phyloP scores from a whole-genome alignment of 2,113 vertebrate species.

The Corythornis vintsioides region DNA sequence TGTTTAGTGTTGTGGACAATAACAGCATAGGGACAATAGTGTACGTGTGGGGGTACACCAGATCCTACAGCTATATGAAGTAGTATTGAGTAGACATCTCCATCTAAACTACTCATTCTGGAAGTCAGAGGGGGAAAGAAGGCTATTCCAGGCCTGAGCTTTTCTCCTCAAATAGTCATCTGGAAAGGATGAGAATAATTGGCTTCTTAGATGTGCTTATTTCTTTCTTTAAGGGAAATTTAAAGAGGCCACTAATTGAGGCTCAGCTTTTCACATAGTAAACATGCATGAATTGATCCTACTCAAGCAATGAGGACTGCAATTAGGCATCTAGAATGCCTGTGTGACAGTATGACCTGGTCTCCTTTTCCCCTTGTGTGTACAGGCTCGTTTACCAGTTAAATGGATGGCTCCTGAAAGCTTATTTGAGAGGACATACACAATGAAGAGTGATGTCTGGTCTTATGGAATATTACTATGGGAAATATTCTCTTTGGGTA shows the following conservation, averaged over 20 bases:
- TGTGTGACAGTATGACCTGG: neutral
- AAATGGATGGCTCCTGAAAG: slow-evolving; percentile 99
- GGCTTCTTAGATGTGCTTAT: neutral
- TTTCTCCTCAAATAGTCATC: neutral
- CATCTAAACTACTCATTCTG: neutral
- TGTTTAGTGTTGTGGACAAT: neutral
- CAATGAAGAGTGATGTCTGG: slow-evolving; percentile 96
- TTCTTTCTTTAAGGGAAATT: neutral
- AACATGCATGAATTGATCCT: neutral
- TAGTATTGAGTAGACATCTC: neutral
- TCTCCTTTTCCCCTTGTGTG: neutral
- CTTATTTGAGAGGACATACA: slow-evolving; percentile 91
- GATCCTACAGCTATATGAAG: neutral
- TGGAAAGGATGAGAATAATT: neutral
- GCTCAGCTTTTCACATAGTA: neutral
- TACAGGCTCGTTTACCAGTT: slow-evolving; percentile 90
- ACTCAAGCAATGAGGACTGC: neutral
- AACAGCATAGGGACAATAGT: neutral
- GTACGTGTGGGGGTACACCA: neutral
- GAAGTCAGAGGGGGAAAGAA: neutral
- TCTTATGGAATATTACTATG: slow-evolving; percentile 95
- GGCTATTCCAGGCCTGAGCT: neutral
- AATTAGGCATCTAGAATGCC: neutral
- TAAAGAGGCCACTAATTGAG: neutral
- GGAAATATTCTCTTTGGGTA: slow-evolving; percentile 98